Percentiles rank a stretch among this genome's conserved stretches.
Evolutionary conservation across 2,797 vertebrate species (phyloP).

Genomic region (Clarias platycephalus): DNA sequence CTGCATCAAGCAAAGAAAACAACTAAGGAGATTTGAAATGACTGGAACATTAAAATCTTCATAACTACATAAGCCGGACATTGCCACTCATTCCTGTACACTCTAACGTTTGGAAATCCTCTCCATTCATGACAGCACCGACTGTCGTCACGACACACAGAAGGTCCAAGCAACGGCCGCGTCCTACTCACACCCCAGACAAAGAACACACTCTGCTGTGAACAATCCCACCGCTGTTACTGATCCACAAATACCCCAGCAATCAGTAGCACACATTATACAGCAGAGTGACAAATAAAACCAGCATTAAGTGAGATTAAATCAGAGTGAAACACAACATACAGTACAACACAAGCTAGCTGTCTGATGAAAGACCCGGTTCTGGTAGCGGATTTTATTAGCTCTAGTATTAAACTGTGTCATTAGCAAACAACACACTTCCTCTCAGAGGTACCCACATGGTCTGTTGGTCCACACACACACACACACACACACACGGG

Average conservation of each 20-base stretch:
- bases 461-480: background rate
- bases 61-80: background rate
- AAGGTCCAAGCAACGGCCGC: constrained; percentile 36
- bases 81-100: background rate
- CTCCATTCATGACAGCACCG: constrained; percentile 34
- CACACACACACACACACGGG: background rate
- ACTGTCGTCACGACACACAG: constrained; percentile 44
- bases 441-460: constrained; percentile 48
- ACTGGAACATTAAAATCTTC: too few relatives aligned
- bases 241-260: constrained; percentile 25
- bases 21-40: too few relatives aligned
- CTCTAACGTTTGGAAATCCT: constrained; percentile 34
- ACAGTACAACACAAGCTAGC: background rate
- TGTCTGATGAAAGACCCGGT: constrained; percentile 37
- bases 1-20: too few relatives aligned
- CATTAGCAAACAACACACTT: constrained; percentile 68
- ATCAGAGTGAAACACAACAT: background rate
- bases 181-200: constrained; percentile 47
- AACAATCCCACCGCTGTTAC: constrained; percentile 44
- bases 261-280: background rate
- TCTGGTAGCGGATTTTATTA: constrained; percentile 20
- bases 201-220: constrained; percentile 44
- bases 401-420: constrained; percentile 59
- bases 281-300: background rate
- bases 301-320: background rate